Conservation (phyloP, 2,113 vertebrate species). For the Anhinga anhinga region DNA sequence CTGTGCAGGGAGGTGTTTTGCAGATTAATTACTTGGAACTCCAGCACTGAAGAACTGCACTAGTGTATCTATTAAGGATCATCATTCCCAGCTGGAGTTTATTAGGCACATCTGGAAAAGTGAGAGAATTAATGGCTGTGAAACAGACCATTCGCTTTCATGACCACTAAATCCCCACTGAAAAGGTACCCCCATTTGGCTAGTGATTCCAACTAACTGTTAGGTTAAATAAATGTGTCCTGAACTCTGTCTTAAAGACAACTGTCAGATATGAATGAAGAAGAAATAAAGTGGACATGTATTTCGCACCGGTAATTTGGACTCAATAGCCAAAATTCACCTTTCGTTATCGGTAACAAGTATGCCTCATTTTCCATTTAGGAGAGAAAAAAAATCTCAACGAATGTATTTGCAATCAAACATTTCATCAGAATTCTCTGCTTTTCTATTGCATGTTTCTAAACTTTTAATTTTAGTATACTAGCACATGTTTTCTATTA, state of each 20-base stretch:
- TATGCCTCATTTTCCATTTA: neutral
- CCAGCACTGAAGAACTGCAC: neutral
- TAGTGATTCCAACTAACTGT: neutral
- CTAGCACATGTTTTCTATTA: neutral
- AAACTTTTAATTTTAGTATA: neutral
- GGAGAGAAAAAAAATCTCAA: neutral
- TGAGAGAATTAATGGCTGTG: neutral
- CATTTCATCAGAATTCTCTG: neutral
- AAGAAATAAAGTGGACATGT: neutral
- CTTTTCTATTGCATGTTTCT: neutral
- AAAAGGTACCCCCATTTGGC: neutral
- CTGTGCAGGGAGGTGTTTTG: neutral
- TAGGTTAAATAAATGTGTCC: neutral
- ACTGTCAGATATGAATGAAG: neutral
- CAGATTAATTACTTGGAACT: neutral
- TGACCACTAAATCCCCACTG: neutral
- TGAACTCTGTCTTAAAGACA: neutral
- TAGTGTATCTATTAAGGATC: neutral
- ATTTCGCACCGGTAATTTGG: neutral
- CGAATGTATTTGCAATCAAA: neutral
- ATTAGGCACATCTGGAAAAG: neutral
- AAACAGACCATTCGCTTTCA: slow-evolving; percentile 26
- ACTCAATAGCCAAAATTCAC: neutral
- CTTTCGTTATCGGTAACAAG: neutral
- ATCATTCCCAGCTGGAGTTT: neutral